Evolutionary conservation across 2,113 vertebrate species (phyloP), one percentile per base, ranked within the genome.

Genomic region (Oophaga pumilio): DNA sequence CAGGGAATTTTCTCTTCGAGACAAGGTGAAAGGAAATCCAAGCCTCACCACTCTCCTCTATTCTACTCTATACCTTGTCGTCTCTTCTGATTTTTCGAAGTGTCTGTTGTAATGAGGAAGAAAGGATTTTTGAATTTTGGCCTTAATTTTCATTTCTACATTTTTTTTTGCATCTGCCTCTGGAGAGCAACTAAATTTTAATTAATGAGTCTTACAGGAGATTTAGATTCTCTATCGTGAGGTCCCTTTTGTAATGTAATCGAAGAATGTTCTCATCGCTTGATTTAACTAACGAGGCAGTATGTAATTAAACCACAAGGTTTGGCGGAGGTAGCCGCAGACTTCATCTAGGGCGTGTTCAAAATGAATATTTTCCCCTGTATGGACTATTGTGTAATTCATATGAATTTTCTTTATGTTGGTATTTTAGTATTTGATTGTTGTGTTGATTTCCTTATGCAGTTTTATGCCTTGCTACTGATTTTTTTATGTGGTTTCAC

Each of bases 231-330:
- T 66, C 52, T 52, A 77, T 52, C 12, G 15, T 24, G 15, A 85
- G 73, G 57, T 85, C 69, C 17, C 59, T 77, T 43, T 66, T 77
- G 74, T 77, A 50, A 43, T 33, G 18, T 68, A 53, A 83, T 69
- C 62, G 60, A 69, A 69, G 62, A 52, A 68, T 15, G 59, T 60
- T 33, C 79, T 66, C 60, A 66, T 11, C 43, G 60, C 62, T 24
- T 82, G 60, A 82, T 82, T 82, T 82, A 52, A 26, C 64, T 83
- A 53, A 83, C 81, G 81, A 83, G 64, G 43, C 43, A 3, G 62
- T 83, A 14, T 20, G 49, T 82, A 68, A 66, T 82, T 68, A 82
- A 50, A 66, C 28, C 43, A 26, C 33, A 74, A 24, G 81, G 7
- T 53, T 83, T 83, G 71, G 43, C 43, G n/a, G 64, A 52, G 78